These are phyloP conservation scores for Sarotherodon lohbergeri DNA, from an alignment of 2,113 vertebrate genomes.

Conservation along the genomic window DNA sequence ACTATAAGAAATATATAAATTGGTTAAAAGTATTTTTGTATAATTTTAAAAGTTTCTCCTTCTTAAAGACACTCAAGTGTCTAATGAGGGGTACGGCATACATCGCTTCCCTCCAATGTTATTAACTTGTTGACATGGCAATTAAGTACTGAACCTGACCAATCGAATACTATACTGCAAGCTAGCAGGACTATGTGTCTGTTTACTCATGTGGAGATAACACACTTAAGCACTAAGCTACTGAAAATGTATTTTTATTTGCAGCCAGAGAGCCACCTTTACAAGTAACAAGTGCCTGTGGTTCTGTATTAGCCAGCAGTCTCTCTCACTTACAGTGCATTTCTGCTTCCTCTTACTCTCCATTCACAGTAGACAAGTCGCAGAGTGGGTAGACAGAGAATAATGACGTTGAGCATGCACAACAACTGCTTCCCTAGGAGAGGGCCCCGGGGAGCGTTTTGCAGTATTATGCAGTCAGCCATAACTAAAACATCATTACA, in stretches of 20 bases:
- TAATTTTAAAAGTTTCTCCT: background rate
- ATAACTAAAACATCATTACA: conserved; percentile 69
- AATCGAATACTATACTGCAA: background rate
- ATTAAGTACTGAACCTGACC: background rate
- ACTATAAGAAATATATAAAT: background rate
- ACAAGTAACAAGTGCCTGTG: conserved; percentile 45
- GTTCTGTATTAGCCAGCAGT: conserved; percentile 48
- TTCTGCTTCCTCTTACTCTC: conserved; percentile 35
- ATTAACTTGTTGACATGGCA: background rate
- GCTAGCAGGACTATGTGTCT: background rate
- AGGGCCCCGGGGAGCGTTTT: conserved; percentile 60
- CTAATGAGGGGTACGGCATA: background rate
- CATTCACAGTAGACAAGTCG: conserved; percentile 49
- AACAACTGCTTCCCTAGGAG: conserved; percentile 56
- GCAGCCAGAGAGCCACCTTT: conserved; percentile 26
- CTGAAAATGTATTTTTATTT: conserved; percentile 25
- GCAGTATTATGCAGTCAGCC: conserved; percentile 66
- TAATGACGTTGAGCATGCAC: conserved; percentile 63
- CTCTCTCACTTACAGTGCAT: conserved; percentile 41
- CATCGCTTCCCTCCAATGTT: background rate
- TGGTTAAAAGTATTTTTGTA: background rate
- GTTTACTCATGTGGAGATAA: conserved; percentile 20
- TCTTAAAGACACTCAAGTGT: background rate
- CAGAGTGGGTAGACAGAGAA: conserved; percentile 60
- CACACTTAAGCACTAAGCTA: conserved; percentile 20